A percentile compares a stretch with the other conserved stretches of the same genome.
Evolutionary conservation across 1,140 invertebrate genomes (phyloP).

Genomic region (Drosophila murphyi): DNA sequence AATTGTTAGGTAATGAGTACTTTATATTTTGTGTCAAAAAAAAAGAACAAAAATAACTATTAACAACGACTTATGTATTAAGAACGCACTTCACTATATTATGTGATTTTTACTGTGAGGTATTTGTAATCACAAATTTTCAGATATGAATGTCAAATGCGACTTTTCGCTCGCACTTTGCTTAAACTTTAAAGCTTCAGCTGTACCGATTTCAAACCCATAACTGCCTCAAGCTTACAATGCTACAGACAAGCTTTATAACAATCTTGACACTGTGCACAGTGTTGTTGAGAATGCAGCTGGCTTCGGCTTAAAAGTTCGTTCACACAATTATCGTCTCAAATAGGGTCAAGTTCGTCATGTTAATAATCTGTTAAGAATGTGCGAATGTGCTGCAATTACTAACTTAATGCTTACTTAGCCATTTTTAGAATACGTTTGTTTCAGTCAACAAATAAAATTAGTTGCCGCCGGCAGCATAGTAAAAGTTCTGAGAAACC

Average conservation of each 20-base stretch:
- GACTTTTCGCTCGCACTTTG: no score
- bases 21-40: neutral
- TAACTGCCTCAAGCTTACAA: neutral
- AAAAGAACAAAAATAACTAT: neutral
- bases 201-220: neutral
- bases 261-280: neutral
- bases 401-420: constrained; percentile 9
- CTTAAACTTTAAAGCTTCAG: no score
- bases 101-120: no score
- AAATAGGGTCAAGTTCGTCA: constrained; percentile 24
- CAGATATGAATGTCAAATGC: no score
- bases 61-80: no score
- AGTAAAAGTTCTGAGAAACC: constrained; percentile 54
- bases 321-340: constrained; percentile 18
- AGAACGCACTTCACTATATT: no score
- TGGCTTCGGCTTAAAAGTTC: neutral
- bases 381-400: neutral
- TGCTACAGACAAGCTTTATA: neutral
- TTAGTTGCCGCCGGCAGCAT: constrained; percentile 51
- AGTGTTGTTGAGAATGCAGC: neutral
- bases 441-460: constrained; percentile 43
- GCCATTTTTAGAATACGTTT: constrained; percentile 20
- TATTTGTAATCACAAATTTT: no score
- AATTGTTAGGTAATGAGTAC: neutral
- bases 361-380: constrained; percentile 18